These are phyloP conservation scores for Silurus aristotelis DNA, from an alignment of 2,797 vertebrate genomes.

Conservation along the genomic window DNA sequence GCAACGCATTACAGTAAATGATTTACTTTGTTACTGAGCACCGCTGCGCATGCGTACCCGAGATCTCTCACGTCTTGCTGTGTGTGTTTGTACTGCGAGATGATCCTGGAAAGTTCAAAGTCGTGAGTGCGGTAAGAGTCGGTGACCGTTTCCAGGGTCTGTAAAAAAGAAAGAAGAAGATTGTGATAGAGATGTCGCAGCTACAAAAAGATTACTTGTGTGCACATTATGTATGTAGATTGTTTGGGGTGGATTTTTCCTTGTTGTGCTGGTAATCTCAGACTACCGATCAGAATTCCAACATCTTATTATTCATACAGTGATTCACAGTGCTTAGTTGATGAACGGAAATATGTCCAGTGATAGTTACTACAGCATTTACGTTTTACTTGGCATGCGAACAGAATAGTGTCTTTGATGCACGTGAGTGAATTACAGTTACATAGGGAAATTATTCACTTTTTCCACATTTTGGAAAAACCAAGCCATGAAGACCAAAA, in stretches of 20 bases:
- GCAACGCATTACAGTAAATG: no score
- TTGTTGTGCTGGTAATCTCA: no score
- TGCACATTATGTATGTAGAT: not conserved
- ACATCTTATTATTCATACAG: no score
- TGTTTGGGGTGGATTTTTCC: not conserved
- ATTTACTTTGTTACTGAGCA: no score
- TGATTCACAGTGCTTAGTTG: no score
- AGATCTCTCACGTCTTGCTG: slow-evolving; percentile 67
- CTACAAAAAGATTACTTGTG: not conserved
- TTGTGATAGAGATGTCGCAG: not conserved
- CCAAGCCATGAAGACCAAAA: no score
- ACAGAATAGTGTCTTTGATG: not conserved
- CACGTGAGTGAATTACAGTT: not conserved
- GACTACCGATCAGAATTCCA: no score
- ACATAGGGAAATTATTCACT: no score
- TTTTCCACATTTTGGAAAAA: no score
- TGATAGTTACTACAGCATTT: not conserved
- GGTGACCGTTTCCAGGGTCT: slow-evolving; percentile 76
- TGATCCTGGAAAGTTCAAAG: slow-evolving; percentile 67
- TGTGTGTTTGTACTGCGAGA: slow-evolving; percentile 68
- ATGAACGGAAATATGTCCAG: no score
- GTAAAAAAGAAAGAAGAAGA: slow-evolving; percentile 37
- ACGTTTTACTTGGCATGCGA: not conserved
- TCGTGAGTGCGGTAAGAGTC: slow-evolving; percentile 71
- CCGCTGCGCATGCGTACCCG: slow-evolving; percentile 57